Evolutionary conservation across 1,140 invertebrate genomes (phyloP).

Genomic region (Aphaenogaster floridana): DNA sequence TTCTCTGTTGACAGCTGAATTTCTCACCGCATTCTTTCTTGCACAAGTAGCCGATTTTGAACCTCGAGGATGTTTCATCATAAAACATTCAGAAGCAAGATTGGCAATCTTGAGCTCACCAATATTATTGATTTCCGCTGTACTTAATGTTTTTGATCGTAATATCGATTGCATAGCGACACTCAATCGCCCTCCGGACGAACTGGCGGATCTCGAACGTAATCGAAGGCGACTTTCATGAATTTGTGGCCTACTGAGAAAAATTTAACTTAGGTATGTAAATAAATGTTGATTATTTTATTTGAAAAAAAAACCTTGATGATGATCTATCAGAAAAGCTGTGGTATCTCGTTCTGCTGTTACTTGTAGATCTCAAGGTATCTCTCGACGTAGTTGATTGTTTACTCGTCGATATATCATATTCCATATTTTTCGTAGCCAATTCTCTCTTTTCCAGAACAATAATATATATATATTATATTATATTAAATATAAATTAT

Average conservation of each 20-base stretch:
- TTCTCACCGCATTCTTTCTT: conserved; percentile 61
- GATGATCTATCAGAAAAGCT: conserved; percentile 67
- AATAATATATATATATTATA: not conserved
- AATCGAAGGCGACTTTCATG: conserved; percentile 56
- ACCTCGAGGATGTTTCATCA: conserved; percentile 42
- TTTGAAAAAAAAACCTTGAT: conserved; percentile 57
- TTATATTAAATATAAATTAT: no score
- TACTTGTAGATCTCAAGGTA: conserved; percentile 48
- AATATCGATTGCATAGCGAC: not conserved
- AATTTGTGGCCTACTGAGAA: conserved; percentile 36
- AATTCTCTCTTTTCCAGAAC: conserved; percentile 54
- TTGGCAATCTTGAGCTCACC: not conserved
- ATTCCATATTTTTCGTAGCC: conserved; percentile 64
- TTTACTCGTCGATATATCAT: conserved; percentile 38
- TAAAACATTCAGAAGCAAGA: no score
- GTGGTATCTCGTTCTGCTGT: conserved; percentile 56
- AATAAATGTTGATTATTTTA: conserved; percentile 22
- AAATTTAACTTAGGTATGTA: conserved; percentile 5
- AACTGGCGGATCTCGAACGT: conserved; percentile 79
- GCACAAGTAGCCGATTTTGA: conserved; percentile 47
- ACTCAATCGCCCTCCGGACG: conserved; percentile 53
- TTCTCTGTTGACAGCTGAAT: no score
- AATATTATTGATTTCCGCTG: conserved; percentile 31
- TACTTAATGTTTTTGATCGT: conserved; percentile 18
- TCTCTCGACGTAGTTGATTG: conserved; percentile 17